These are phyloP conservation scores for Pedetes capensis DNA, from an alignment of 2,113 vertebrate species.

Conservation along the genomic window DNA sequence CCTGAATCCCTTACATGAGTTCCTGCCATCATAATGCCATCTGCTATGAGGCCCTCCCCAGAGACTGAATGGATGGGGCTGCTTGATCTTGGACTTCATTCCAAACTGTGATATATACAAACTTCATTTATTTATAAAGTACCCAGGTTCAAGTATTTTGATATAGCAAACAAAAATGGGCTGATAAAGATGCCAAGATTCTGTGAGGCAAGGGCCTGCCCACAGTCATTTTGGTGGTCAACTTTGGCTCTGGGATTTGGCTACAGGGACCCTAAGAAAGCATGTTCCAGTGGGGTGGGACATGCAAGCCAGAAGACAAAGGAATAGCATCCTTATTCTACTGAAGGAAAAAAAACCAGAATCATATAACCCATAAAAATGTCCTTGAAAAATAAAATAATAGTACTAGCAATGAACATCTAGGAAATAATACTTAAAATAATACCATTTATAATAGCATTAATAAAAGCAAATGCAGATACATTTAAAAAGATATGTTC, in stretches of 20 bases:
- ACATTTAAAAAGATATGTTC: constrained; percentile 2
- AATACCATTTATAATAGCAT: neutral
- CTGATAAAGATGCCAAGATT: neutral
- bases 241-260: neutral
- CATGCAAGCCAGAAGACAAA: neutral
- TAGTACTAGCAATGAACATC: neutral
- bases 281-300: neutral
- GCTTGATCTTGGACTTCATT: neutral
- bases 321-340: neutral
- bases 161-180: neutral
- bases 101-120: neutral
- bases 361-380: neutral
- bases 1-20: neutral
- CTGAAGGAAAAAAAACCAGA: neutral
- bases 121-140: neutral
- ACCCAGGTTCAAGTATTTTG: neutral
- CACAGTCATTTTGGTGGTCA: neutral
- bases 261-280: neutral
- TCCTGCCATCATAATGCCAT: neutral
- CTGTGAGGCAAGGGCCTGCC: neutral
- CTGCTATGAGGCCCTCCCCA: neutral
- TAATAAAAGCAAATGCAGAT: neutral
- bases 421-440: neutral
- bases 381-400: constrained; percentile 12
- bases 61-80: neutral